Evolutionary conservation across 2,888 invertebrate species (phyloP), one percentile per base, ranked within the genome.

Genomic region (Hedychridium roseum): DNA sequence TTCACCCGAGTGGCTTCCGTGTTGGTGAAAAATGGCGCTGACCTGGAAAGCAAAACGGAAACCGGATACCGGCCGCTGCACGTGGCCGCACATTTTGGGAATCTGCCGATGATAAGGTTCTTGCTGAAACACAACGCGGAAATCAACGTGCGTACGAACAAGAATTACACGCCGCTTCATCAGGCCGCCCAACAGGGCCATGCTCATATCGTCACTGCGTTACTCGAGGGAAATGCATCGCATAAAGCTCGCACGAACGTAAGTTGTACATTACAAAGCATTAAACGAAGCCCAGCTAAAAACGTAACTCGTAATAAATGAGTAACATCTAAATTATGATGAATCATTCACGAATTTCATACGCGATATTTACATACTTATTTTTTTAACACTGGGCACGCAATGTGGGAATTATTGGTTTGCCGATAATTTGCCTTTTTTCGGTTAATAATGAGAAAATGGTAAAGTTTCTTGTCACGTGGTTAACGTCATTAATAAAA

Each of bases 121-220:
- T 83, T 99, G 43, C 82, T 98, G 35, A 92, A 93, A 56, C 91
- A 94, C 52, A 89, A 90, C 45, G 97, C 97, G 0, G 89, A 92
- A 66, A 92, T 97, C 39, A 88, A 92, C 57, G 88, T 89, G 2
- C 84, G 83, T 31, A 92, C 92, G 0, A 84, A 85, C 60, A 73
- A 78, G 47, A 76, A 74, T 35, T 96, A 96, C 79, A 97, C 98
- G 0, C 94, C 98, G 0, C 83, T 99, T 9, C 98, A 99, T 82
- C 97, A 98, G 78, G 98, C 98, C 1, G 96, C 98, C 0, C 98
- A 98, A 74, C 98, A 99, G 80, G 97, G 97, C 0, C 98, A 99
- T 80, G 94, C 96, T 1, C 86, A 95, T 67, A 93, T 98, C 58
- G 94, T 97, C 41, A 93, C 91, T 71, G 83, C 97, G 40, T 84